phyloP scores from a whole-genome alignment of 2,113 vertebrate species.

The Lamprotornis superbus region DNA sequence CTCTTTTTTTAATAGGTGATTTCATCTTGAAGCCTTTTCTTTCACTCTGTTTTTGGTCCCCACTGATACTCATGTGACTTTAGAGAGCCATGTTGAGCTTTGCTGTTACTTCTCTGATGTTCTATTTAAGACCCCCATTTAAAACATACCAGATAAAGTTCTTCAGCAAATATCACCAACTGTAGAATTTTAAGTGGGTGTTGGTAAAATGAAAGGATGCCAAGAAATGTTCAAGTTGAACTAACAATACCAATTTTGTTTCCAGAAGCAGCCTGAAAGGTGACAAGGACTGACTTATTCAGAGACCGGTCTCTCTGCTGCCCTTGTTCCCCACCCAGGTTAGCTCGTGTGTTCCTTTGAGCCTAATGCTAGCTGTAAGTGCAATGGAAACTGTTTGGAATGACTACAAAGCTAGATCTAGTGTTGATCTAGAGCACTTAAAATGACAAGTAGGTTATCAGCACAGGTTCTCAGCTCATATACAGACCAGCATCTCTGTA shows the following conservation, averaged over 20 bases:
- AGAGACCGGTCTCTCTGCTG: neutral
- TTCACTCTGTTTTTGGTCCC: neutral
- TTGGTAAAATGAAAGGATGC: neutral
- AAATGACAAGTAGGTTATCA: neutral
- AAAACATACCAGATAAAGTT: neutral
- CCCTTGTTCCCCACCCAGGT: neutral
- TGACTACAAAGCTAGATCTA: neutral
- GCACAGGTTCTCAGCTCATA: neutral
- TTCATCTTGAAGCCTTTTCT: neutral
- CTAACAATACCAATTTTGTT: slow-evolving; percentile 4
- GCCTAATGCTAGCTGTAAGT: neutral
- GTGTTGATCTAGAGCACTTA: neutral
- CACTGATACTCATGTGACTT: neutral
- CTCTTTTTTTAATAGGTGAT: neutral
- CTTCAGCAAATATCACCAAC: neutral
- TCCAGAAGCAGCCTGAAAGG: slow-evolving; percentile 33
- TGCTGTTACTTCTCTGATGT: neutral
- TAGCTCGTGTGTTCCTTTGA: neutral
- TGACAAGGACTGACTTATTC: slow-evolving; percentile 17
- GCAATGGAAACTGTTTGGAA: neutral
- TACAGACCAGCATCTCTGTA: neutral
- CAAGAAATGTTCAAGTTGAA: neutral
- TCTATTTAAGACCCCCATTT: neutral
- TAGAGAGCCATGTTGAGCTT: neutral
- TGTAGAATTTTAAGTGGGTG: neutral